These are phyloP conservation scores for Plodia interpunctella DNA, from an alignment of 1,140 invertebrate species.

Conservation along the genomic window DNA sequence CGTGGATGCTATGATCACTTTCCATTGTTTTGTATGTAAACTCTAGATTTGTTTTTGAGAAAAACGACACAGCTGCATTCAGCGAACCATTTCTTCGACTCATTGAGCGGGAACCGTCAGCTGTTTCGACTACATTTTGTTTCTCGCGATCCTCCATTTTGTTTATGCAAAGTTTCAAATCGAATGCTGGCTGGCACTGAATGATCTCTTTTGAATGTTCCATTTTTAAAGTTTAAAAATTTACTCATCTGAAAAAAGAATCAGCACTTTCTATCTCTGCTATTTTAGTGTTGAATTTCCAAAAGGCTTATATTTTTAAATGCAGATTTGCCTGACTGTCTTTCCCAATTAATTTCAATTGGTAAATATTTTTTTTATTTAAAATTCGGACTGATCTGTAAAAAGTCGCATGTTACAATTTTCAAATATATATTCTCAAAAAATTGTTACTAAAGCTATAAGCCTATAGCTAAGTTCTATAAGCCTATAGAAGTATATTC, in stretches of 20 bases:
- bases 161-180: conserved; percentile 7
- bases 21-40: neutral
- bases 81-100: conserved; percentile 1
- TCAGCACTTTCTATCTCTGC: neutral
- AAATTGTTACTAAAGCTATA: too few species aligned
- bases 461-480: too few species aligned
- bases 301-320: too few species aligned
- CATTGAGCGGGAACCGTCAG: conserved; percentile 2
- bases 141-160: neutral
- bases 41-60: neutral
- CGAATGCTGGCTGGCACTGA: neutral
- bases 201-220: neutral
- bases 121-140: neutral
- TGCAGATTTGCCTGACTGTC: too few species aligned
- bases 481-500: too few species aligned
- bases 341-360: too few species aligned
- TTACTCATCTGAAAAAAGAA: neutral
- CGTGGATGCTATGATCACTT: too few species aligned
- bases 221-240: neutral
- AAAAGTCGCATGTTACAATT: too few species aligned
- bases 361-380: too few species aligned
- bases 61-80: neutral
- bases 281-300: neutral
- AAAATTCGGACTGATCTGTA: too few species aligned
- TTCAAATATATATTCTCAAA: too few species aligned